A percentile compares a stretch with the other conserved stretches of the same genome.
Evolutionary conservation across 1,140 invertebrate genomes (phyloP).

Genomic region (Streblospio benedicti): DNA sequence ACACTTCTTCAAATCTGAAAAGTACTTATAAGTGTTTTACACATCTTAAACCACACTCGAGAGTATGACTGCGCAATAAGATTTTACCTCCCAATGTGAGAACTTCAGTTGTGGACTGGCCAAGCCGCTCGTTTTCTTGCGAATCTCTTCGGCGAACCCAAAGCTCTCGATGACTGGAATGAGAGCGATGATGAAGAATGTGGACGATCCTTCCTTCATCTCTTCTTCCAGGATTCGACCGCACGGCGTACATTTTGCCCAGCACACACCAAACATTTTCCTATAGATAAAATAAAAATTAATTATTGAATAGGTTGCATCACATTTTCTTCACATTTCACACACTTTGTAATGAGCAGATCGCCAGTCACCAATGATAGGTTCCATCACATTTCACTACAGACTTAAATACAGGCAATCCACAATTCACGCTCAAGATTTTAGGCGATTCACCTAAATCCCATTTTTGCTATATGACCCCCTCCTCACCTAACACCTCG

Average conservation of each 20-base stretch:
- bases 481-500: slow-evolving; percentile 78
- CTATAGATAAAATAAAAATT: slow-evolving; percentile 56
- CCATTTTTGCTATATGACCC: too few relatives aligned
- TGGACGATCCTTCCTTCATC: slow-evolving; percentile 74
- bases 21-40: too few relatives aligned
- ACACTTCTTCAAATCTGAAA: too few relatives aligned
- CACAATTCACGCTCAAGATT: not conserved
- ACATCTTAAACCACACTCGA: too few relatives aligned
- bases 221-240: slow-evolving; percentile 83
- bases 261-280: slow-evolving; percentile 78
- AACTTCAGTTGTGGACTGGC: slow-evolving; percentile 91
- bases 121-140: slow-evolving; percentile 87
- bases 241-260: slow-evolving; percentile 88
- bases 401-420: too few relatives aligned
- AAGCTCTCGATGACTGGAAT: slow-evolving; percentile 95
- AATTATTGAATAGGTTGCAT: too few relatives aligned
- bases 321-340: too few relatives aligned
- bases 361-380: too few relatives aligned
- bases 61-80: too few relatives aligned
- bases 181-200: slow-evolving; percentile 77
- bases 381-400: not conserved
- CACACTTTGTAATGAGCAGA: too few relatives aligned
- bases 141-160: slow-evolving; percentile 73
- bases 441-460: too few relatives aligned
- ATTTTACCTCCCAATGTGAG: slow-evolving; percentile 93